Evolutionary conservation across 2,888 invertebrate species (phyloP).

Genomic region (Tuberolachnus salignus): DNA sequence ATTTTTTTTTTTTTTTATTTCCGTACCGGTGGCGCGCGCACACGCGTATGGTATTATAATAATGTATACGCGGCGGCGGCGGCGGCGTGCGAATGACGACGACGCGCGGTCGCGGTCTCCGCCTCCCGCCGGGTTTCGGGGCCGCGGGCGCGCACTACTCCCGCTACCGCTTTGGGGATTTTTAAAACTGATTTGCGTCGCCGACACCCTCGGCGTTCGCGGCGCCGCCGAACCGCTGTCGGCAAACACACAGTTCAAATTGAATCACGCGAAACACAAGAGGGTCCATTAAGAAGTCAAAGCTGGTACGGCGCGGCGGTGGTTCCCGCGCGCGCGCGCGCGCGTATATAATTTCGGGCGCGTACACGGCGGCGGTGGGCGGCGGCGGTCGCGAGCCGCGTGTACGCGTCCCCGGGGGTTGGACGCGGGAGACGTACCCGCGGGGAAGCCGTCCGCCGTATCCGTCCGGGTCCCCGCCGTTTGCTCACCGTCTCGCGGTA

Average conservation of each 20-base stretch:
- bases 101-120: neutral
- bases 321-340: neutral
- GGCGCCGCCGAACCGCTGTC: neutral
- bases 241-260: slow-evolving; percentile 53
- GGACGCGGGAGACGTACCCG: neutral
- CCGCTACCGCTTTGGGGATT: slow-evolving; percentile 27
- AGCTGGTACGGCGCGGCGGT: neutral
- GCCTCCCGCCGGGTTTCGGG: slow-evolving; percentile 13
- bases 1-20: too few relatives aligned
- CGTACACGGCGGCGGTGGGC: neutral
- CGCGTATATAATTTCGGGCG: neutral
- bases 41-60: neutral
- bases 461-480: too few relatives aligned
- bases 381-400: neutral
- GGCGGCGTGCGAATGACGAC: too few relatives aligned
- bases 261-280: slow-evolving; percentile 54
- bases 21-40: neutral
- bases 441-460: neutral
- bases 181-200: slow-evolving; percentile 46
- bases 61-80: neutral
- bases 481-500: too few relatives aligned
- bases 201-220: neutral
- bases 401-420: neutral
- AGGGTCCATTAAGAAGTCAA: slow-evolving; percentile 56
- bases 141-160: neutral